Base-by-base conservation (phyloP, 37 sponge, comb jelly and placozoan genomes). In the Spongilla lacustris region DNA sequence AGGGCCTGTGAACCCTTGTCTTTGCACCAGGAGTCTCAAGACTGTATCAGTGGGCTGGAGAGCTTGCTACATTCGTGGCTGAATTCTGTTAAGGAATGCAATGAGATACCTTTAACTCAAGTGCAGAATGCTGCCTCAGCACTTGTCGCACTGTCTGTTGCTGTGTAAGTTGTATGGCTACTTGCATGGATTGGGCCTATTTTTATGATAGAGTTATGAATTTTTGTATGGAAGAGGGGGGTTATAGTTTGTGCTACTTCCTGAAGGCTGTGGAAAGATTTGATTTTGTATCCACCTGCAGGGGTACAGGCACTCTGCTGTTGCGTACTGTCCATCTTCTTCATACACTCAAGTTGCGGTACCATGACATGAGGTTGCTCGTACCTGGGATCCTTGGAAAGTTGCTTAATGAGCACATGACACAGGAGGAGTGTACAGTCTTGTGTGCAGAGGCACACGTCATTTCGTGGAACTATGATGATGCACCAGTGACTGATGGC, bases 31-130 rank as follows among this genome's bases (percentile, higher is more conserved):
- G 99, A 98, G 82, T 88, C 93, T 14, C 75, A 69, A 31, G 97
- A 98, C 68, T 94, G 96, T 50, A 89, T 98, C 68, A 75, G 36
- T 74, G 92, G 93, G 13, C 81, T 98, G 66, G 99, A 98, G 75
- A 87, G 70, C 75, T 85, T 96, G 38, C 91, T 98, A 50, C 85
- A 82, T 58, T 90, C 93, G 32, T 98, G 99, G 99, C 79, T 98
- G 13, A 71, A 71, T 29, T 68, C 78, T 0, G 94, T 71, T 14
- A 35, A 31, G 46, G 36, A 17, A 46, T 25, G 31, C 0, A 81
- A 75, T 19, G 84, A 73, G 37, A 30, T 66, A 10, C 37, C 67
- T 25, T 36, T 76, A 10, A 66, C 77, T 28, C 86, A 85, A 34
- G 67, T 58, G 58, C 80, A 91, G 46, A 82, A 88, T 71, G 89